Evolutionary conservation across 2,113 vertebrate species (phyloP).

Genomic region (Notothenia coriiceps): DNA sequence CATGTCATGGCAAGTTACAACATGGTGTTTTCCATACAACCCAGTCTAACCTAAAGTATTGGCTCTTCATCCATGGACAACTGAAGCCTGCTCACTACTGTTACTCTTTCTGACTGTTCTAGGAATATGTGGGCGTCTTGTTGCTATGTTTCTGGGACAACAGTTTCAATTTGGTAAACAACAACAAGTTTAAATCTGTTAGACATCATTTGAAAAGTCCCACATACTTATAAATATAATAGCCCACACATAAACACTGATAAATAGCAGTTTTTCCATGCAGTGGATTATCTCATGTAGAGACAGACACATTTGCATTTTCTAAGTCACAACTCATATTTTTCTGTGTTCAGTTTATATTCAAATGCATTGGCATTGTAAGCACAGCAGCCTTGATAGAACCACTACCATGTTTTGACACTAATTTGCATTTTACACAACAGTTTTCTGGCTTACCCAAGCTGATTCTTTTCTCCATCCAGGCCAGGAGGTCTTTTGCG

Average conservation of each 20-base stretch:
- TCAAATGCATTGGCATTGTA: conserved; percentile 8
- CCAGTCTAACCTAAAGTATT: background rate
- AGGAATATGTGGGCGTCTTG: background rate
- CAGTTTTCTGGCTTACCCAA: conserved; percentile 84
- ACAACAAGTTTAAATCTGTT: background rate
- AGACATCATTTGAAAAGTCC: background rate
- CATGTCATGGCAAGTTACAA: background rate
- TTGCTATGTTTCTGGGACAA: background rate
- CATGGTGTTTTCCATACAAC: background rate
- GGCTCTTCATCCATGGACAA: background rate
- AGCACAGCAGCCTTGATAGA: background rate
- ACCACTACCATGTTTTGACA: background rate
- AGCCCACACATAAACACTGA: background rate
- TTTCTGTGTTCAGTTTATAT: conserved; percentile 13
- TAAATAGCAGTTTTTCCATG: conserved; percentile 1
- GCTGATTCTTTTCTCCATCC: conserved; percentile 91
- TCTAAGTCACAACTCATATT: background rate
- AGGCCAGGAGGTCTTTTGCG: conserved; percentile 91
- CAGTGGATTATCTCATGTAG: background rate
- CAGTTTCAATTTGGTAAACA: background rate
- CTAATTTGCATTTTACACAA: conserved; percentile 14
- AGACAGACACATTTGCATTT: conserved; percentile 15
- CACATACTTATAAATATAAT: background rate
- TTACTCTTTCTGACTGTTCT: background rate
- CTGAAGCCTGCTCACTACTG: background rate